Conservation (phyloP, 2,888 invertebrate species). For the Melikaiella ostensackeni region DNA sequence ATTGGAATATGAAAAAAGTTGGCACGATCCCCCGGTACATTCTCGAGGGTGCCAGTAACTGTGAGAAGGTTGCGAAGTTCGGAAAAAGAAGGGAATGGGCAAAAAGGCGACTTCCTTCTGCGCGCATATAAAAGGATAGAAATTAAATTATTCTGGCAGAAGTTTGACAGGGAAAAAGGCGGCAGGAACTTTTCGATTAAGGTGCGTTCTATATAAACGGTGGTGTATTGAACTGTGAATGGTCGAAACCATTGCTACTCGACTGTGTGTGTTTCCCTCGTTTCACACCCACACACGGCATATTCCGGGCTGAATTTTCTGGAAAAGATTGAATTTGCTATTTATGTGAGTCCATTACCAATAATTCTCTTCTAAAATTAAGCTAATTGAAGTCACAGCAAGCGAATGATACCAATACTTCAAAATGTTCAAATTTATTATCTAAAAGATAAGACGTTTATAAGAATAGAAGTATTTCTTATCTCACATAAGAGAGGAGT, state of each 20-base stretch:
- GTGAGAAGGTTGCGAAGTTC: slow-evolving; percentile 12
- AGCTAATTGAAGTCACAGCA: not conserved
- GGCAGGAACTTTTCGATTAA: slow-evolving; percentile 64
- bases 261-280: not conserved
- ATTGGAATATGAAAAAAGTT: slow-evolving; percentile 78
- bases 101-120: slow-evolving; percentile 28
- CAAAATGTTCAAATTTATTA: not conserved
- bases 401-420: not conserved
- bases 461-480: too few species aligned
- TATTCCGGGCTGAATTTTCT: not conserved
- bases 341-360: not conserved
- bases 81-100: slow-evolving; percentile 30
- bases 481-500: too few species aligned
- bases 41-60: slow-evolving; percentile 13
- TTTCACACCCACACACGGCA: not conserved
- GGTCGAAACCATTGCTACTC: not conserved
- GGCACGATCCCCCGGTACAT: slow-evolving; percentile 57
- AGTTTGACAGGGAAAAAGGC: slow-evolving; percentile 59
- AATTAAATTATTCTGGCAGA: slow-evolving; percentile 68
- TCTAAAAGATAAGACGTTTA: too few species aligned
- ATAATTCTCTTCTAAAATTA: not conserved
- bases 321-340: not conserved
- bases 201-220: slow-evolving; percentile 23
- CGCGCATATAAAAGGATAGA: slow-evolving; percentile 61
- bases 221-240: not conserved